phyloP scores from a whole-genome alignment of 2,113 vertebrate genomes.

The Pituophis catenifer region DNA sequence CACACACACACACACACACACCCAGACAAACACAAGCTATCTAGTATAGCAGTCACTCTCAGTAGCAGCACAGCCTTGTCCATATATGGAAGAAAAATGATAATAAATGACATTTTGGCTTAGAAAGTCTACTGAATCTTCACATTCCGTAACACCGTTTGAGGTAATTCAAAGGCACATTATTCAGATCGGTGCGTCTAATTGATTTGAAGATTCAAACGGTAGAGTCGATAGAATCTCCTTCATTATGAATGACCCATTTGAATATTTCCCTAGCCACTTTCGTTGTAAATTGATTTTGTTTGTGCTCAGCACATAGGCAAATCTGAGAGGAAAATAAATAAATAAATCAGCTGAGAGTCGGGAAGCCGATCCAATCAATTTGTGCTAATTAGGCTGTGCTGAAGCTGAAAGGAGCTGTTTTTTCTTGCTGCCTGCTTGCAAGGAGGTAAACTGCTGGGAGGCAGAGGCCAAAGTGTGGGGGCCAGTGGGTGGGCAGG shows the following conservation, averaged over 20 bases:
- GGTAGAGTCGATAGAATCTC: background rate
- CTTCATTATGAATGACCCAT: background rate
- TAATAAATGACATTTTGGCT: background rate
- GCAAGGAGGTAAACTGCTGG: too few relatives aligned
- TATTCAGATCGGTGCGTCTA: background rate
- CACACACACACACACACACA: too few relatives aligned
- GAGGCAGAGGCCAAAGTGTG: too few relatives aligned
- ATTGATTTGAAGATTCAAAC: background rate
- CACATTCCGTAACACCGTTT: background rate
- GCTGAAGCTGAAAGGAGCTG: too few relatives aligned
- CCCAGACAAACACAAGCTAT: too few relatives aligned
- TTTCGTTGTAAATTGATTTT: background rate
- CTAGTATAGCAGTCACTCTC: too few relatives aligned
- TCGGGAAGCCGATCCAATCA: too few relatives aligned
- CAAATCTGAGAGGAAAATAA: background rate
- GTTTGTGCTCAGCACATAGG: background rate
- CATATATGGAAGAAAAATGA: background rate
- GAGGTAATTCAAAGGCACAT: background rate
- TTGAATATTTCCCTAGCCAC: background rate
- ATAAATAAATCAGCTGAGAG: too few relatives aligned
- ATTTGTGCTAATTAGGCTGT: too few relatives aligned
- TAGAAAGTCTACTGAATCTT: background rate
- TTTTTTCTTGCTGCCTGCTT: too few relatives aligned
- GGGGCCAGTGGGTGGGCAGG: too few relatives aligned
- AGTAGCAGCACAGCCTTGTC: background rate